Evolutionary conservation across 2,113 vertebrate genomes (phyloP), one percentile per base, ranked within the genome.

Genomic region (Chionomys nivalis): DNA sequence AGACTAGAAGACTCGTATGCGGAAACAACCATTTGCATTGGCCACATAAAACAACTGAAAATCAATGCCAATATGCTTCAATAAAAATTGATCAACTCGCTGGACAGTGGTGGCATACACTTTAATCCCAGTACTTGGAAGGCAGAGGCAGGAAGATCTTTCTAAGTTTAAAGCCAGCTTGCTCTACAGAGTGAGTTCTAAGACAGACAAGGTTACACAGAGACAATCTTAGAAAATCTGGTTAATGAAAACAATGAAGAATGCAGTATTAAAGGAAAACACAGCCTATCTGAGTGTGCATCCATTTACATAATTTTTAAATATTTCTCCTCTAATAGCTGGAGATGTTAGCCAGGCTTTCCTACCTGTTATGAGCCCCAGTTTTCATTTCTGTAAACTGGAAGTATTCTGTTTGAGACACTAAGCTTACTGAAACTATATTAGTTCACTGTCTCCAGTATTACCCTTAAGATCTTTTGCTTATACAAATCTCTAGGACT

Each of bases 381-480:
- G 61, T 89, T 92, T 94, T 52, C 94, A 92, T 66, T 66, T 92
- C 39, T 82, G 5, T 77, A 44, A 17, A 89, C 5, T 72, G 9
- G 73, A 81, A 81, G n/a, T 12, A 90, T 21, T 19, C 6, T 65
- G 72, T 96, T 87, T 89, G 68, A 95, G 89, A 93, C 16, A 73
- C 6, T 79, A 44, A 89, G 47, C 76, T 92, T 90, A 88, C 89
- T 87, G 77, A 26, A 94, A 89, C 70, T 77, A 24, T 90, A 17
- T 85, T 92, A 33, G 26, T 95, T 91, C 61, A 58, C 23, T 93
- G 39, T 73, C 16, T 81, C 3, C 24, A 28, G 72, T 28, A 65
- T 23, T 49, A 31, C 19, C 31, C 17, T 78, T 89, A 77, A 90
- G 86, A 65, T 19, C 28, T 23, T 89, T 91, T 79, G 26, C 23